Percentiles rank a stretch among this genome's conserved stretches.
phyloP scores from a whole-genome alignment of 2,888 invertebrate genomes.

The Hoplodrina blanda region DNA sequence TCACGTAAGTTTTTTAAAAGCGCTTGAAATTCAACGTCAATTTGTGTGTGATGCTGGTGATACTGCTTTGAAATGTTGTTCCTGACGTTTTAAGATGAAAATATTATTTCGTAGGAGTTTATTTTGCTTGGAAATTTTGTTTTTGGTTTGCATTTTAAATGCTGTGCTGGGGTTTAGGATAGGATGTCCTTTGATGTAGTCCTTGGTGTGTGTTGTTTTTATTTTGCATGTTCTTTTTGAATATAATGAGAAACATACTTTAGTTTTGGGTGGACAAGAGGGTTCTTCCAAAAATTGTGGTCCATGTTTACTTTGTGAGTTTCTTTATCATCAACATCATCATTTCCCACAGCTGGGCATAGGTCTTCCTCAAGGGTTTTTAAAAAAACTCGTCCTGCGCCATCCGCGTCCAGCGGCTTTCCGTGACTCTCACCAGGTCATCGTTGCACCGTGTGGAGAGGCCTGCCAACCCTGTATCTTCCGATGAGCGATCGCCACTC shows the following conservation, averaged over 20 bases:
- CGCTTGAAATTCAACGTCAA: slow-evolving; percentile 63
- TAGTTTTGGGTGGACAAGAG: background rate
- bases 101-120: slow-evolving; percentile 46
- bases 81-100: slow-evolving; percentile 49
- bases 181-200: slow-evolving; percentile 8
- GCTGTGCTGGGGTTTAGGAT: background rate
- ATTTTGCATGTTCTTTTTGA: background rate
- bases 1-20: slow-evolving; percentile 58
- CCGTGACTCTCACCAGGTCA: too few relatives aligned
- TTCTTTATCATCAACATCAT: too few relatives aligned
- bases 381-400: too few relatives aligned
- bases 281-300: background rate
- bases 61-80: slow-evolving; percentile 55
- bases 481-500: too few relatives aligned
- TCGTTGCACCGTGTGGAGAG: too few relatives aligned
- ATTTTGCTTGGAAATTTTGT: slow-evolving; percentile 32
- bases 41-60: slow-evolving; percentile 49
- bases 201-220: background rate
- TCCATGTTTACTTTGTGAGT: too few relatives aligned
- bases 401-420: too few relatives aligned
- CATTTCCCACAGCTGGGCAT: too few relatives aligned
- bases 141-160: slow-evolving; percentile 23
- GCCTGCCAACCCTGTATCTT: too few relatives aligned
- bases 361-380: too few relatives aligned
- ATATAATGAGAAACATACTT: too few relatives aligned